Evolutionary conservation across 2,888 invertebrate species (phyloP).

Genomic region (Mystacides longicornis): DNA sequence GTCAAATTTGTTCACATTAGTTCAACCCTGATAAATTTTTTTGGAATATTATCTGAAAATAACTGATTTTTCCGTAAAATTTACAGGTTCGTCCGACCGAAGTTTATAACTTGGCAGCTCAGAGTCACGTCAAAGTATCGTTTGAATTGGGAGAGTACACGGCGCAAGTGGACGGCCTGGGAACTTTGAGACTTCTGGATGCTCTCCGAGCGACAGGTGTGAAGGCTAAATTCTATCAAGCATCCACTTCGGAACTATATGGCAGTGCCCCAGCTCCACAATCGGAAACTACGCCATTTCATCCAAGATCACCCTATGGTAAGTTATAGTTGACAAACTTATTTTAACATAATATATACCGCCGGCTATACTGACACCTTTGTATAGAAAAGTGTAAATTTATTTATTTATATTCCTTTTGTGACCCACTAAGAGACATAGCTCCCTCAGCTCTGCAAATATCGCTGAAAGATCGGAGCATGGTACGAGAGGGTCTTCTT

Average conservation of each 20-base stretch:
- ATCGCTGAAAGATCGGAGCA: too few species aligned
- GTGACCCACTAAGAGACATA: too few species aligned
- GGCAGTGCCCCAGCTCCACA: conserved; percentile 91
- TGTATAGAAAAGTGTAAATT: too few species aligned
- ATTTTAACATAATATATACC: not conserved
- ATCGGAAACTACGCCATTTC: conserved; percentile 90
- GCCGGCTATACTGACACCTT: too few species aligned
- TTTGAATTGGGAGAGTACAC: conserved; percentile 99
- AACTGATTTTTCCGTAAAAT: too few species aligned
- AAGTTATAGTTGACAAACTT: conserved; percentile 27
- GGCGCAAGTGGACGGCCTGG: conserved; percentile 95
- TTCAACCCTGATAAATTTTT: too few species aligned
- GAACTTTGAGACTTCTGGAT: conserved; percentile 83
- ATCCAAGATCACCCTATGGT: conserved; percentile 96
- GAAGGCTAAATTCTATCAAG: conserved; percentile 84
- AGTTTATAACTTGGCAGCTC: conserved; percentile 97
- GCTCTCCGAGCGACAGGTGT: conserved; percentile 86
- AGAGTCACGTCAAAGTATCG: conserved; percentile 98
- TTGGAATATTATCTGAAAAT: too few species aligned
- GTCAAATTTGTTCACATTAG: too few species aligned
- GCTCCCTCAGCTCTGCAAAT: too few species aligned
- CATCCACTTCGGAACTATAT: conserved; percentile 91
- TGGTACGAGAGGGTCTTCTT: too few species aligned
- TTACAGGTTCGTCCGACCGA: conserved; percentile 69
- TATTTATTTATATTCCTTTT: too few species aligned